Evolutionary conservation across 1,140 invertebrate species (phyloP), one percentile per base, ranked within the genome.

Genomic region (Penaeus vannamei): DNA sequence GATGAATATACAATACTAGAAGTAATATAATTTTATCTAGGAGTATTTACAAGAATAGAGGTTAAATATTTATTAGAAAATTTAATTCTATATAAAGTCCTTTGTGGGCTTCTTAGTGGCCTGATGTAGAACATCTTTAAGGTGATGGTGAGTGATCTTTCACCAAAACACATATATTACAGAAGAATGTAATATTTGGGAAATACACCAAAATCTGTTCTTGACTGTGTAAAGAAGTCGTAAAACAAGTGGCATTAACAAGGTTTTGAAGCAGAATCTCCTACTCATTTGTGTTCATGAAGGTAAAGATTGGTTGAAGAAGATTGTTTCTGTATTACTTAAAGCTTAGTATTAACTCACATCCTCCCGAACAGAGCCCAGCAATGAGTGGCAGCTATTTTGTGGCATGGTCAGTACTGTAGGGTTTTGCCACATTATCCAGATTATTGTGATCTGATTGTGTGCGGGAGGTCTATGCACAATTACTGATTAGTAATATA

Each of bases 241-340:
- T 23, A 10, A 80, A 66, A 60, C 22, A 60, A 81, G 17, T 36
- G 79, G 61, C 61, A 66, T 72, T 82, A 29, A 29, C 60, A 36
- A 72, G 42, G 66, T 69, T 84, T 87, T 66, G 72, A 76, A 85
- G 53, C 69, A 77, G 84, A 85, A 85, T 85, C 84, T 85, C 84
- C 59, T 77, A 77, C 59, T 77, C 66, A 59, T 17, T 77, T 76
- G 84, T 85, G 84, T 85, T 85, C 84, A 85, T 32, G 32, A 53
- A 59, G 72, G 14, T 32, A 76, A 53, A 53, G 53, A 53, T 53
- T 53, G 53, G 53, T 53, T 53, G 53, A 53, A 53, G 53, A 53
- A 76, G 72, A 32, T 76, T 20, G 72, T 76, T 76, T 76, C 72
- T 76, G 26, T 36, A 76, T 53, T 53, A 53, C 53, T 12, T 53